Evolutionary conservation across 2,888 invertebrate species (phyloP), one percentile per base, ranked within the genome.

Genomic region (Anoplius nigerrimus): DNA sequence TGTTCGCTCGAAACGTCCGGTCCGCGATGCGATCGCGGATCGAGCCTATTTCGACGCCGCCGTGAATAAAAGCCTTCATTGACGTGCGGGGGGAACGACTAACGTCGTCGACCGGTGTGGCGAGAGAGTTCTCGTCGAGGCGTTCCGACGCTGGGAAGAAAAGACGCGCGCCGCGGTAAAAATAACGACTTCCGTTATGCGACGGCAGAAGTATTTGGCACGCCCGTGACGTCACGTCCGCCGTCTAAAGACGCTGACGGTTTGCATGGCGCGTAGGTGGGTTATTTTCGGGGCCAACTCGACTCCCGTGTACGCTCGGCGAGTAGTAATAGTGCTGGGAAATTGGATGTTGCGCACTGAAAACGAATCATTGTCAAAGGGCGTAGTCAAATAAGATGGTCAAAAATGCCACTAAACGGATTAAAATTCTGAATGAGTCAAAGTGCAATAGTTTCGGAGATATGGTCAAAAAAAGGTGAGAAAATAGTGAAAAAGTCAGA

Each of bases 181-280:
- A 76, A 78, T 76, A 80, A 72, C 71, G 66, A 72, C 76, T 80
- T 78, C 74, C 80, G 76, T 78, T 76, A 65, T 56, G 56, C 63
- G 68, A 16, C 43, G 45, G 52, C 46, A 53, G 67, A 72, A 77
- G 71, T 79, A 79, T 79, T 79, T 77, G 79, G 79, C 75, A 76
- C 70, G 64, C 43, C 46, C 45, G 52, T 72, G 79, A 79, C 77
- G 75, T 79, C 79, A 79, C 66, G 72, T 78, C 79, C 79, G 77
- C 62, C 62, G 66, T 75, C 75, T 70, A 70, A 70, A 77, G 69
- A 48, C 65, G 53, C 24, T 54, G 67, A 16, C 48, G 22, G 67
- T 66, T 54, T 66, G 61, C 63, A 42, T 55, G 54, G 21, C 2
- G 13, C 43, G 58, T 18, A 56, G 43, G 45, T 55, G 24, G 51